Percentiles rank a stretch among this genome's conserved stretches.
Evolutionary conservation across 2,888 invertebrate species (phyloP).

Genomic region (Lampropteryx suffumata): DNA sequence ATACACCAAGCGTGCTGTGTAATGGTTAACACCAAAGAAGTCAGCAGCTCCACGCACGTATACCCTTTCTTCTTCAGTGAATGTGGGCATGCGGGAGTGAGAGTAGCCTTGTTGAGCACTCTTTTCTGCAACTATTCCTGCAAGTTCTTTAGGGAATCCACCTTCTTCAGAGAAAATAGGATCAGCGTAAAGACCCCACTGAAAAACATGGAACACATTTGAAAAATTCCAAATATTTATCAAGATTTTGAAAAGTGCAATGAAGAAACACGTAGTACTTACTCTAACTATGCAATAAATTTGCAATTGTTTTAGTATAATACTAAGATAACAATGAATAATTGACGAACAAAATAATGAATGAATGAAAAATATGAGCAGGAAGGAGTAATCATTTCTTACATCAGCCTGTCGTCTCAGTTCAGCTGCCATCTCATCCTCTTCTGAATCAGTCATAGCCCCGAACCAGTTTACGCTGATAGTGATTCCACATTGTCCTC

Average conservation of each 20-base stretch:
- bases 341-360: too few species aligned
- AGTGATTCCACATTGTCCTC: constrained; percentile 53
- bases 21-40: constrained; percentile 85
- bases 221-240: background rate
- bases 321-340: too few species aligned
- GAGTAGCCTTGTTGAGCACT: constrained; percentile 67
- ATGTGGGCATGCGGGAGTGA: constrained; percentile 69
- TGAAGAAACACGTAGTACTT: too few species aligned
- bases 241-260: too few species aligned
- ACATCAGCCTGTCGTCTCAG: constrained; percentile 50
- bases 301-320: too few species aligned
- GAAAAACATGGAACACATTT: constrained; percentile 13
- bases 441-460: constrained; percentile 51
- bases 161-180: constrained; percentile 76
- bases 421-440: constrained; percentile 63
- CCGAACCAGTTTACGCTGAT: constrained; percentile 51
- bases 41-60: constrained; percentile 57
- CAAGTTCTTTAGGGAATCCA: constrained; percentile 76
- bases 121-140: constrained; percentile 65
- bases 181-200: constrained; percentile 73
- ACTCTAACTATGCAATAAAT: too few species aligned
- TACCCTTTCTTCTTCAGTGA: constrained; percentile 61
- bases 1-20: constrained; percentile 69
- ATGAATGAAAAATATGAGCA: too few species aligned
- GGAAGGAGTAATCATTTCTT: constrained; percentile 6